Conservation (phyloP, 2,797 vertebrate species). For the Micropoecilia bifurca region DNA sequence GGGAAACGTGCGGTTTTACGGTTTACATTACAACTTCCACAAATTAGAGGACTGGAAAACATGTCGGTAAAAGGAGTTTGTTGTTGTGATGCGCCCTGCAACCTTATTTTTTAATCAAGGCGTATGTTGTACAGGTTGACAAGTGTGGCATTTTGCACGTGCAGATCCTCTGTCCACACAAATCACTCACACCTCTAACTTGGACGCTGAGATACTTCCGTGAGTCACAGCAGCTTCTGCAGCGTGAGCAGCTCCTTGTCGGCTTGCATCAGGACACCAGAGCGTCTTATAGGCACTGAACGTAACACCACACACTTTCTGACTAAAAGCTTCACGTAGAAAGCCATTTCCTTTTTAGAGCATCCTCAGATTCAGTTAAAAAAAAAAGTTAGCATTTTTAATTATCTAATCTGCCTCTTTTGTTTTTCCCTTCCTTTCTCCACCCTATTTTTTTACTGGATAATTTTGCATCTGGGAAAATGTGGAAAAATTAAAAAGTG, state of each 20-base stretch:
- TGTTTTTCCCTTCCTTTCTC: background rate
- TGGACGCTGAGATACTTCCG: background rate
- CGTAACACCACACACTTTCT: background rate
- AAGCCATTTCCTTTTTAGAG: background rate
- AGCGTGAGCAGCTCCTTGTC: constrained; percentile 14
- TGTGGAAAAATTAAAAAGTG: background rate
- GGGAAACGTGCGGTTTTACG: background rate
- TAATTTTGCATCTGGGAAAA: constrained; percentile 1
- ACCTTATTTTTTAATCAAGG: background rate
- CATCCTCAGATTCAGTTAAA: background rate
- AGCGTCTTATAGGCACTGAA: background rate
- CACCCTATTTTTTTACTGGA: background rate
- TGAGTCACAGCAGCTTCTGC: constrained; percentile 5
- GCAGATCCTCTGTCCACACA: background rate
- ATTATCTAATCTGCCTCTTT: background rate
- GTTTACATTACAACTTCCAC: background rate
- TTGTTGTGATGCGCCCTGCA: background rate
- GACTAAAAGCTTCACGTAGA: background rate
- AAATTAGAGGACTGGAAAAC: background rate
- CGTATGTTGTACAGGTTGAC: background rate
- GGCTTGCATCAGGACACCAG: background rate
- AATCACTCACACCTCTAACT: background rate
- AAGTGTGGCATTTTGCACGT: background rate
- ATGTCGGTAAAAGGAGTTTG: background rate
- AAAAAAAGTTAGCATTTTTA: background rate